Evolutionary conservation across 2,113 vertebrate genomes (phyloP).

Genomic region (Boulengeromyrus knoepffleri): DNA sequence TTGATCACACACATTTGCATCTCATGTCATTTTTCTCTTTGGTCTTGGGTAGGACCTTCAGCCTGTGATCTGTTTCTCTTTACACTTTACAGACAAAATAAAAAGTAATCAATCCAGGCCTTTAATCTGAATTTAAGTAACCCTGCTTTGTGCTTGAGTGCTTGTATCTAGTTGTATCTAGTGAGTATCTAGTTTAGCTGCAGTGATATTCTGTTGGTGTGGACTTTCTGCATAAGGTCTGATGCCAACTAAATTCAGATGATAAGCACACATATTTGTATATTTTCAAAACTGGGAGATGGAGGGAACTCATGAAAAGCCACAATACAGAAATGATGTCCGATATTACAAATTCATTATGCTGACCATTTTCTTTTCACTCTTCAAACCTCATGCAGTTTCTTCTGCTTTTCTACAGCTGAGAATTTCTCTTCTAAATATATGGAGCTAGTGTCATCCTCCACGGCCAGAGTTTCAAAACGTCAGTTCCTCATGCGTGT

Average conservation of each 20-base stretch:
- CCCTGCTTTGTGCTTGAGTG: not conserved
- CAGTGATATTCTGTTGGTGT: not conserved
- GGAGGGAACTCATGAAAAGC: not conserved
- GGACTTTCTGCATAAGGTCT: not conserved
- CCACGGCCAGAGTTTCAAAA: not conserved
- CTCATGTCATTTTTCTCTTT: not conserved
- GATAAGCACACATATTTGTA: not conserved
- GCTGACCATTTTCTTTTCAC: not conserved
- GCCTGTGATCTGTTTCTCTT: not conserved
- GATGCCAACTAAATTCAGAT: not conserved
- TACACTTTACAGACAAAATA: not conserved
- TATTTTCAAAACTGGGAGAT: not conserved
- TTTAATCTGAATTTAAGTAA: not conserved
- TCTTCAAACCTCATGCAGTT: not conserved
- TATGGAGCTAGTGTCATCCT: not conserved
- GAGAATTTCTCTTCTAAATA: not conserved
- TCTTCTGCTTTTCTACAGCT: not conserved
- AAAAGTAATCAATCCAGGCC: not conserved
- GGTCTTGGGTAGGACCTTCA: not conserved
- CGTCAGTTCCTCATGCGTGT: not conserved
- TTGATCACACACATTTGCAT: not conserved
- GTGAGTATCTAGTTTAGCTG: not conserved
- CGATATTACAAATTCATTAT: not conserved
- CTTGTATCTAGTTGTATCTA: not conserved
- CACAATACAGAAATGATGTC: not conserved